Evolutionary conservation across 30 jellyfish, hydroid and myxozoan genomes (phyloP).

Genomic region (Hydractinia symbiolongicarpus): DNA sequence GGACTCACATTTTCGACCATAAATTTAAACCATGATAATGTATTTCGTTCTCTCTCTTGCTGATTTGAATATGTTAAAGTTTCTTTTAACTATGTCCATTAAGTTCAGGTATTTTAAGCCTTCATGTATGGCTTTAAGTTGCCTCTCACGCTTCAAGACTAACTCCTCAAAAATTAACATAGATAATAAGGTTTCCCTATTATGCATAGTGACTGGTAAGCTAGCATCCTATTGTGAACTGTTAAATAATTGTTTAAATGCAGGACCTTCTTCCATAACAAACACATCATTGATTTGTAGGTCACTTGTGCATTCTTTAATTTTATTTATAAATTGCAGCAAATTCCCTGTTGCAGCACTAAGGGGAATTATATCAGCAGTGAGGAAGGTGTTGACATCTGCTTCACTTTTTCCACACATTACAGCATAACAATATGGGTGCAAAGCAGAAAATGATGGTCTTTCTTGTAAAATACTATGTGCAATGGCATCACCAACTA

Average conservation of each 20-base stretch:
- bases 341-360: too few species aligned
- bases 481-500: too few species aligned
- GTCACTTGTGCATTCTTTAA: too few species aligned
- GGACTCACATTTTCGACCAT: background rate
- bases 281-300: too few species aligned
- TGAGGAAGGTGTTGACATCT: too few species aligned
- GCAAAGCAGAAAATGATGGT: too few species aligned
- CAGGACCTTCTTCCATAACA: background rate
- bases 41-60: background rate
- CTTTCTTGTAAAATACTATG: too few species aligned
- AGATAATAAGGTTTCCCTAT: background rate
- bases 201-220: background rate
- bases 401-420: too few species aligned
- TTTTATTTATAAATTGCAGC: too few species aligned
- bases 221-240: background rate
- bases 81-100: background rate
- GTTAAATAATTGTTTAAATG: background rate
- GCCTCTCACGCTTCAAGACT: background rate
- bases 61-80: background rate
- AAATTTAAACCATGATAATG: background rate
- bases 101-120: background rate
- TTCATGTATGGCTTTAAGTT: background rate
- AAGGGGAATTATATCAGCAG: too few species aligned
- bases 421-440: too few species aligned
- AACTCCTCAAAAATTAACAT: constrained; percentile 5